Evolutionary conservation across 2,113 vertebrate species (phyloP).

Genomic region (Phaethornis superciliosus): DNA sequence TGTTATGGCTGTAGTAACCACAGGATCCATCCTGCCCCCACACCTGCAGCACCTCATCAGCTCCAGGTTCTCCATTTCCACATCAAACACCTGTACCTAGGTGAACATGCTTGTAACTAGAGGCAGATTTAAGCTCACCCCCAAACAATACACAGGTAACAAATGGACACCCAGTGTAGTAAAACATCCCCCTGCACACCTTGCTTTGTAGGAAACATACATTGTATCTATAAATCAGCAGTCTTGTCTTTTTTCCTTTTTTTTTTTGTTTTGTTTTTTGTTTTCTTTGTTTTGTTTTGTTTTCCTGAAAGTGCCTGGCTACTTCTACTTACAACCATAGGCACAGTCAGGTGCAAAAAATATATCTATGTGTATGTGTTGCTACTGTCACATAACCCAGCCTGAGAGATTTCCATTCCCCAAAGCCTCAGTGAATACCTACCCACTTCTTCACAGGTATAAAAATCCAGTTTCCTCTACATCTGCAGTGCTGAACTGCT

Average conservation of each 20-base stretch:
- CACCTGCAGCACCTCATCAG: background rate
- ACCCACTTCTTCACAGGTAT: background rate
- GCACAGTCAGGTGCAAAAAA: background rate
- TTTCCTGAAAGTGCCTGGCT: background rate
- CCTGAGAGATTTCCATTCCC: background rate
- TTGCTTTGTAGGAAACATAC: background rate
- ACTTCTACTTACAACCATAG: background rate
- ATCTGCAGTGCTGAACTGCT: background rate
- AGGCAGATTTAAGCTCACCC: background rate
- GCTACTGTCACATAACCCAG: background rate
- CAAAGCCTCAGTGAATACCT: background rate
- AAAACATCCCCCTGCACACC: background rate
- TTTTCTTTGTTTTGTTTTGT: no score
- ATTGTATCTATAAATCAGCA: background rate
- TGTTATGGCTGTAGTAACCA: background rate
- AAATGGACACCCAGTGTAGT: background rate
- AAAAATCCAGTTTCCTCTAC: background rate
- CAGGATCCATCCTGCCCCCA: background rate
- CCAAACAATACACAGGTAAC: background rate
- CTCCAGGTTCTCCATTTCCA: background rate
- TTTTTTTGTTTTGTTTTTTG: no score
- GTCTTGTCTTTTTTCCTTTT: background rate
- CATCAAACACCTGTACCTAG: background rate
- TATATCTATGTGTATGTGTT: accelerated
- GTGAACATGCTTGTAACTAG: accelerated